phyloP scores from a whole-genome alignment of 2,113 vertebrate species.

The Tenrec ecaudatus region DNA sequence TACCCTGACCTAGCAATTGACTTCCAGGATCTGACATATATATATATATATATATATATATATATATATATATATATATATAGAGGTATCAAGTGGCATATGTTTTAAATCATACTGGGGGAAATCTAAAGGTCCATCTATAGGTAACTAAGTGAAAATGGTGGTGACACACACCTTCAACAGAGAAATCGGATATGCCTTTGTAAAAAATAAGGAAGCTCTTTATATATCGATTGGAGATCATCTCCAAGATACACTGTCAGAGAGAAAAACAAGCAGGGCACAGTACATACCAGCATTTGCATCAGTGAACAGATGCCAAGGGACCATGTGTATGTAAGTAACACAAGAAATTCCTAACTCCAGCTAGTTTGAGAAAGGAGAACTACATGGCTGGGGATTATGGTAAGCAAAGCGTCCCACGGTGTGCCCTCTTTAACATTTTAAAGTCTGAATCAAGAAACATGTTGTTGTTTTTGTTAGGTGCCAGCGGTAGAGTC shows the following conservation, averaged over 20 bases:
- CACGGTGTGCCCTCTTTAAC: background rate
- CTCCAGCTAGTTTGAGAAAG: background rate
- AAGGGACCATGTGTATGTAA: background rate
- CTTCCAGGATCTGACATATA: background rate
- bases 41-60: background rate
- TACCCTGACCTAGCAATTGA: background rate
- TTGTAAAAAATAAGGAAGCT: background rate
- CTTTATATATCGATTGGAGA: background rate
- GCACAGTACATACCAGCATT: background rate
- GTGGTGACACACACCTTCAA: no score
- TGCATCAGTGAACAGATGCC: background rate
- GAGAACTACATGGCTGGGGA: background rate
- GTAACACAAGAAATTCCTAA: background rate
- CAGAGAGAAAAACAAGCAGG: background rate
- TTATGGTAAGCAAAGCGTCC: background rate
- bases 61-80: background rate
- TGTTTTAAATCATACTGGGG: background rate
- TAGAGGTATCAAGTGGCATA: background rate
- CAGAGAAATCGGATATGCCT: background rate
- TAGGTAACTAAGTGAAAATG: background rate
- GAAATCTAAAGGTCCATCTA: background rate
- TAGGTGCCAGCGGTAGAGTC: no score
- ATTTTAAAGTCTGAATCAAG: slow-evolving; percentile 29
- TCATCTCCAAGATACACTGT: background rate
- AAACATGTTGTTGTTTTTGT: background rate